Evolutionary conservation across 2,797 vertebrate genomes (phyloP).

Genomic region (Cyprinodon diabolis): DNA sequence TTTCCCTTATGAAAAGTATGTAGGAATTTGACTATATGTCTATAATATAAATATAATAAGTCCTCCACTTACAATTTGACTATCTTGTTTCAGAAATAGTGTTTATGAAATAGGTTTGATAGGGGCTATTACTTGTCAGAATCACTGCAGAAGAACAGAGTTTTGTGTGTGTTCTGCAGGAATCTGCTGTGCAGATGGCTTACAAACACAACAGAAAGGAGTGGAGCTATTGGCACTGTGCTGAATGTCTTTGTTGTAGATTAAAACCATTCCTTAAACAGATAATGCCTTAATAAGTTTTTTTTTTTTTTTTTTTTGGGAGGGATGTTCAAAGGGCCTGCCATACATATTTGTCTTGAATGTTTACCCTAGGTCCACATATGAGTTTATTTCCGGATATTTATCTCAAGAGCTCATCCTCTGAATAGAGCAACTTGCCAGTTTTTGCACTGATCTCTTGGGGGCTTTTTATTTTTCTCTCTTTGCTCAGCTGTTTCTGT

Average conservation of each 20-base stretch:
- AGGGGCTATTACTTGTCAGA: background rate
- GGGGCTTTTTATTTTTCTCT: background rate
- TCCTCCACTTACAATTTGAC: background rate
- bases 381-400: conserved; percentile 8
- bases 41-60: background rate
- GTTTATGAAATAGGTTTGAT: background rate
- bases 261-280: conserved; percentile 32
- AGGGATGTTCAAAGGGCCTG: background rate
- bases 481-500: conserved; percentile 10
- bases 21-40: background rate
- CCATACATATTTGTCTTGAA: conserved; percentile 13
- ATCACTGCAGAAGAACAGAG: conserved; percentile 1
- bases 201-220: conserved; percentile 23
- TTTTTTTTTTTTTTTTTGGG: conserved; percentile 1
- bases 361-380: conserved; percentile 1
- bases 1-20: conserved; percentile 12
- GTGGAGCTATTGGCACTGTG: conserved; percentile 28
- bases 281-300: conserved; percentile 31
- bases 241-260: conserved; percentile 26
- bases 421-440: background rate
- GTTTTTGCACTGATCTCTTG: background rate
- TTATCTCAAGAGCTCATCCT: conserved; percentile 1
- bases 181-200: conserved; percentile 56
- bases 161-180: conserved; percentile 14
- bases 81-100: background rate